Evolutionary conservation across 2,888 invertebrate species (phyloP).

Genomic region (Drosophila atripex): DNA sequence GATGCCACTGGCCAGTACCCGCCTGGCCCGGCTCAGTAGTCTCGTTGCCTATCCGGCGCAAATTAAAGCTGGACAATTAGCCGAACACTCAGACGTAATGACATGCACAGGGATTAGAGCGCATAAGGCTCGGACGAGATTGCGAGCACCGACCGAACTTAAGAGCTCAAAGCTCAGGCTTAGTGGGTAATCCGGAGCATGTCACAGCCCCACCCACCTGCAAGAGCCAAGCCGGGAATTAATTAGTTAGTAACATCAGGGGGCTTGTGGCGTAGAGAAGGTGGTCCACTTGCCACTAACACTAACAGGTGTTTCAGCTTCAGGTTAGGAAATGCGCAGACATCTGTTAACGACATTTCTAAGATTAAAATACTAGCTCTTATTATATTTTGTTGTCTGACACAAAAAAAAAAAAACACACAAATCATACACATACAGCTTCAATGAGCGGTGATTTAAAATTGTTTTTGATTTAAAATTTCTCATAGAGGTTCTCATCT

Average conservation of each 20-base stretch:
- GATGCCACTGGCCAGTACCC: conserved; percentile 37
- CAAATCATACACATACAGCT: too few relatives aligned
- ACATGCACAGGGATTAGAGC: conserved; percentile 38
- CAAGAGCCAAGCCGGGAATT: conserved; percentile 25
- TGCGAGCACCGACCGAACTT: conserved; percentile 14
- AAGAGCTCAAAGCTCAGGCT: conserved; percentile 33
- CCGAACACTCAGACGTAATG: conserved; percentile 42
- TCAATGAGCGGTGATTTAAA: too few relatives aligned
- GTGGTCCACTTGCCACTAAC: neutral
- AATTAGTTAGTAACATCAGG: conserved; percentile 27
- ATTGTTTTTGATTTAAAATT: too few relatives aligned
- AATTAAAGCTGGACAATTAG: conserved; percentile 72
- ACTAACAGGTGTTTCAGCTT: neutral
- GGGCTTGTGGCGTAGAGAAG: neutral
- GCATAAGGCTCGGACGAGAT: conserved; percentile 11
- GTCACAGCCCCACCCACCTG: conserved; percentile 44
- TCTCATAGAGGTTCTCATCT: too few relatives aligned
- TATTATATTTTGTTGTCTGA: too few relatives aligned
- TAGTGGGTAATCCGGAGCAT: conserved; percentile 39
- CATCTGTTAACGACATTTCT: neutral
- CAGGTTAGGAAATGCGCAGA: neutral
- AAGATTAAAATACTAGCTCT: neutral
- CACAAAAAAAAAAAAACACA: too few relatives aligned
- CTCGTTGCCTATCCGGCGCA: conserved; percentile 31
- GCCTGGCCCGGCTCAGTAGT: neutral